Base-by-base conservation (phyloP, 2,888 invertebrate genomes). In the Caprella mutica region DNA sequence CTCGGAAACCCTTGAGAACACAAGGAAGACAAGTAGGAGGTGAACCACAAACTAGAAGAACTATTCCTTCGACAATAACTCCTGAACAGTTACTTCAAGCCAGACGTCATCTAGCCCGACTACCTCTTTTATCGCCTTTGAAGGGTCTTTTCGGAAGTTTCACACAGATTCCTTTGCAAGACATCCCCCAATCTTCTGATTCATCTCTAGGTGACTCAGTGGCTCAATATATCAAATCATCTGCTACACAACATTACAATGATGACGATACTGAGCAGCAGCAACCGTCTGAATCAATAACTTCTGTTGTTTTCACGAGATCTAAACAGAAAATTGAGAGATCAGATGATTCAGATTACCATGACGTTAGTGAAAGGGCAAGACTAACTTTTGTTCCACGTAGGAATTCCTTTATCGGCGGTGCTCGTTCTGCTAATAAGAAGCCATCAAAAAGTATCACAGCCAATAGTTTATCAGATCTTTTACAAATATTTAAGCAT, bases 381-480 rank as follows among this genome's bases (percentile, higher is more conserved):
- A 30, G 30, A 21, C 21, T 27, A 9, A 48, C 48, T 6, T n/a
- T 48, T 9, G 21, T 48, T 48, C 17, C 17, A 33, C n/a, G n/a
- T n/a, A 14, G 33, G 8, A 48, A 48, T 14, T 26, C 48, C 8
- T 21, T 17, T 2, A 17, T 17, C n/a, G 17, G 48, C 29, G n/a
- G 26, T 5, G 19, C 17, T n/a, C 30, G 12, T n/a, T 21, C 19
- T 21, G n/a, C 29, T 9, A 14, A 5, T 17, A 21, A 27, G 21
- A 63, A 63, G 26, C 56, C 57, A n/a, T 57, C 44, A n/a, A 54
- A 53, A 24, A 54, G 56, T n/a, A 29, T 63, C 12, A 59, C 59
- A 2, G 63, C 63, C 17, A 63, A 63, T 40, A 59, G 59, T 26
- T 53, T 63, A n/a, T 63, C 63, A 2, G 63, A 63, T 29, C 53